Conservation (phyloP, 2,888 invertebrate genomes). For the Prosapia bicincta region DNA sequence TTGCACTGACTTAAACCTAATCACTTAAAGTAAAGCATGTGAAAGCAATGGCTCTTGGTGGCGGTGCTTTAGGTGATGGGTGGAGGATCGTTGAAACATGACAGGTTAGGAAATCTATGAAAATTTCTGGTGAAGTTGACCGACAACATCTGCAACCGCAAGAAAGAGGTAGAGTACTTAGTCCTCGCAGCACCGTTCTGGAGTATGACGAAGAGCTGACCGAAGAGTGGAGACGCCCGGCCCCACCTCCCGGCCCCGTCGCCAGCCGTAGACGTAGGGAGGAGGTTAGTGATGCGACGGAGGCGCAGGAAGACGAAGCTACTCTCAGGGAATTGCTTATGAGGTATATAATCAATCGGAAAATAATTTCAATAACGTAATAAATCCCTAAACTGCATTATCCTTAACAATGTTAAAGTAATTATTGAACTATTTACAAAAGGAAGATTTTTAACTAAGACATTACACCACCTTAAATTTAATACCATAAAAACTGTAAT, state of each 20-base stretch:
- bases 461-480: too few relatives aligned
- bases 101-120: conserved; percentile 26
- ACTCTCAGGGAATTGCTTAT: conserved; percentile 93
- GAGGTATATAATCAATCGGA: conserved; percentile 58
- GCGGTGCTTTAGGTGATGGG: conserved; percentile 22
- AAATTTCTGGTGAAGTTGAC: conserved; percentile 20
- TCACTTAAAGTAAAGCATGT: too few relatives aligned
- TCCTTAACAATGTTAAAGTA: too few relatives aligned
- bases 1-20: too few relatives aligned
- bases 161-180: not conserved
- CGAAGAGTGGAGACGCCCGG: conserved; percentile 41
- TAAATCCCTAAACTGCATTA: too few relatives aligned
- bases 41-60: not conserved
- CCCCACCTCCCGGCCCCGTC: conserved; percentile 44
- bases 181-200: conserved; percentile 41
- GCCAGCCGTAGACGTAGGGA: conserved; percentile 44
- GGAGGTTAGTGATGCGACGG: conserved; percentile 33
- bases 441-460: too few relatives aligned
- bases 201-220: conserved; percentile 44
- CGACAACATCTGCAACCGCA: conserved; percentile 11
- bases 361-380: not conserved
- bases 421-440: too few relatives aligned
- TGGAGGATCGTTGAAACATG: conserved; percentile 17
- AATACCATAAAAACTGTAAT: too few relatives aligned
- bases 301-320: conserved; percentile 70